phyloP scores from a whole-genome alignment of 2,888 invertebrate genomes.

The Byasa hedistus region DNA sequence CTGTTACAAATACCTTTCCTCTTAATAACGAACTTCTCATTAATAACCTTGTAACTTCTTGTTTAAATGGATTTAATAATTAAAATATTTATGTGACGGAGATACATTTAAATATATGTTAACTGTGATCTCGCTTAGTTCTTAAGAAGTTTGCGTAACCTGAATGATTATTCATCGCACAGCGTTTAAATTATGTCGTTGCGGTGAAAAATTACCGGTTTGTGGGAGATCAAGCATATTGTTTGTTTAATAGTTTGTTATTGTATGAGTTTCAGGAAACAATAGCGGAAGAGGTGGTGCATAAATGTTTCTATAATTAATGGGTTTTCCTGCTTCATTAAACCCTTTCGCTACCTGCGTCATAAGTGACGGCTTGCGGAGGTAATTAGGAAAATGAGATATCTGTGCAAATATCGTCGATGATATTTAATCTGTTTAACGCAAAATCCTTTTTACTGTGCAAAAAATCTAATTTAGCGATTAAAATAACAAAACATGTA shows the following conservation, averaged over 20 bases:
- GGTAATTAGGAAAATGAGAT: too few relatives aligned
- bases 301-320: conserved; percentile 1
- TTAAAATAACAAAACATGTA: too few relatives aligned
- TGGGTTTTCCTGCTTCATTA: not conserved
- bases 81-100: not conserved
- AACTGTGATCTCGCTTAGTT: not conserved
- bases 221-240: conserved; percentile 3
- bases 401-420: too few relatives aligned
- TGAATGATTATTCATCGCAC: not conserved
- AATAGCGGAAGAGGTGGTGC: not conserved
- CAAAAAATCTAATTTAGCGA: too few relatives aligned
- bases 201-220: not conserved
- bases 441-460: too few relatives aligned
- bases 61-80: not conserved
- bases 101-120: not conserved
- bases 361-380: too few relatives aligned
- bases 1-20: not conserved
- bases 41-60: not conserved
- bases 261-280: conserved; percentile 3
- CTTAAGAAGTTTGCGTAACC: not conserved
- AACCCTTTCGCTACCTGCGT: not conserved
- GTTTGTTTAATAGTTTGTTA: conserved; percentile 10
- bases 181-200: not conserved
- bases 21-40: not conserved
- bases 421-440: too few relatives aligned